These are phyloP conservation scores for Paramormyrops kingsleyae DNA, from an alignment of 2,113 vertebrate genomes.

Conservation along the genomic window DNA sequence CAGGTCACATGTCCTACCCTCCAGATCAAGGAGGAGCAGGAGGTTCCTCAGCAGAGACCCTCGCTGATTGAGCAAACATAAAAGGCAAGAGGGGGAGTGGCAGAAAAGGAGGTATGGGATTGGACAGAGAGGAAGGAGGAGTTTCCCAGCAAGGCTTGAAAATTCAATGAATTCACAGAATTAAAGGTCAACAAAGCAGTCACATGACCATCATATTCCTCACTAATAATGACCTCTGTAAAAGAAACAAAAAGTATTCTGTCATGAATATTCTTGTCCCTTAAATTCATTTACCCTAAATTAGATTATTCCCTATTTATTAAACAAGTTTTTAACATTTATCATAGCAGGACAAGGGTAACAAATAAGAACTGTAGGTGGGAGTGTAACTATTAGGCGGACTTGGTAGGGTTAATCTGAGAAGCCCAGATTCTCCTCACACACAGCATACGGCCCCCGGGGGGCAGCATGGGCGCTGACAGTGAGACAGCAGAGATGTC, in stretches of 20 bases:
- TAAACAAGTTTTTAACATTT: neutral
- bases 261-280: neutral
- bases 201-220: neutral
- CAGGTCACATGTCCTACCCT: neutral
- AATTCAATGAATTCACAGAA: neutral
- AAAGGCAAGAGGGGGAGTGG: neutral
- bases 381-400: neutral
- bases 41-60: neutral
- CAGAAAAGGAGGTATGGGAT: neutral
- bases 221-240: neutral
- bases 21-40: neutral
- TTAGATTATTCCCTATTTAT: neutral
- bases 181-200: neutral
- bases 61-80: neutral
- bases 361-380: neutral
- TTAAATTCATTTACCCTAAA: neutral
- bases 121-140: neutral
- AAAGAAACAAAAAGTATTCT: neutral
- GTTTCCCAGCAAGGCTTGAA: neutral
- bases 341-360: neutral
- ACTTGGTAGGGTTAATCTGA: neutral
- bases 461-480: conserved; percentile 29
- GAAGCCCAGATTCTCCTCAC: neutral
- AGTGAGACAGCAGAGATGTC: conserved; percentile 48
- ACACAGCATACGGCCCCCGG: neutral